These are phyloP conservation scores for Pelecanoides urinatrix DNA, from an alignment of 2,113 vertebrate genomes.

Conservation along the genomic window DNA sequence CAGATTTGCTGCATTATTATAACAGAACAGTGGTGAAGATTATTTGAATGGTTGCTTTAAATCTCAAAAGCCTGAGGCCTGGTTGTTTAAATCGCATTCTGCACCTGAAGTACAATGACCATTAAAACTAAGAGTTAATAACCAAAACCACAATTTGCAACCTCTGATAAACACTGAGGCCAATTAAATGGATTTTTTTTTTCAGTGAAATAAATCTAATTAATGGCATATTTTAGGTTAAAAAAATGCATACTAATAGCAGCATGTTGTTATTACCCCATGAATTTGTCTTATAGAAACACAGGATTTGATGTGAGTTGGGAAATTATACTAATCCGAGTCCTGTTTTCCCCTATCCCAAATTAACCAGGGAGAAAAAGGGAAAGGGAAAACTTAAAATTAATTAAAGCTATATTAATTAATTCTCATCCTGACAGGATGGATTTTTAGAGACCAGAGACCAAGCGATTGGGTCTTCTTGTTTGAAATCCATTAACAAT, in stretches of 20 bases:
- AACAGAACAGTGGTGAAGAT: background rate
- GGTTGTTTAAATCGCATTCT: background rate
- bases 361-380: background rate
- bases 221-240: background rate
- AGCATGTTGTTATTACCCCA: background rate
- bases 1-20: background rate
- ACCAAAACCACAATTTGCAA: background rate
- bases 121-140: background rate
- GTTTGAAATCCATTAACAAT: background rate
- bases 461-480: background rate
- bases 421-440: background rate
- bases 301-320: background rate
- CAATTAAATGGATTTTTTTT: slow-evolving; percentile 4
- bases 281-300: background rate
- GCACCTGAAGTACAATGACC: background rate
- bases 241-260: background rate
- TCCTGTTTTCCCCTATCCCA: background rate
- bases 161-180: background rate
- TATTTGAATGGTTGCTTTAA: background rate
- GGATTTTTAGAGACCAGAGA: slow-evolving; percentile 20
- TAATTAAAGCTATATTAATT: slow-evolving; percentile 34
- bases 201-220: slow-evolving; percentile 17
- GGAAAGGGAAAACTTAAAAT: background rate
- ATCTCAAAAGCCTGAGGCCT: background rate
- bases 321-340: background rate